Conservation (phyloP, 1,140 invertebrate genomes). For the Centruroides sculpturatus region DNA sequence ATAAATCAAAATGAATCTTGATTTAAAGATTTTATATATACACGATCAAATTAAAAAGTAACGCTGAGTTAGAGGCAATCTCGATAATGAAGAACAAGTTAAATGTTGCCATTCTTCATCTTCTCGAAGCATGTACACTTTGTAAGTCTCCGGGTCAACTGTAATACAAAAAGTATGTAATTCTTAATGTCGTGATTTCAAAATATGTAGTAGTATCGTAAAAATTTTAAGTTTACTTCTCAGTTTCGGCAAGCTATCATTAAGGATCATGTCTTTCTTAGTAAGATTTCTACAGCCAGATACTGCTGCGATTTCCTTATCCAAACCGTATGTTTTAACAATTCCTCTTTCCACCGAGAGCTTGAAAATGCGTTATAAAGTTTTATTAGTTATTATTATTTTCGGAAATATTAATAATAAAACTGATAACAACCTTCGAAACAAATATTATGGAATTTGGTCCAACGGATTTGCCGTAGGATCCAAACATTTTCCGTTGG, state of each 20-base stretch:
- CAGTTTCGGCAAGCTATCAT: slow-evolving; percentile 24
- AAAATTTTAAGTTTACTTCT: slow-evolving; percentile 19
- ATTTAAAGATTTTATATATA: too few relatives aligned
- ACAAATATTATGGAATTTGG: slow-evolving; percentile 29
- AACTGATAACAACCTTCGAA: slow-evolving; percentile 20
- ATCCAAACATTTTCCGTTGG: slow-evolving; percentile 28
- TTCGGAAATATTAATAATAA: too few relatives aligned
- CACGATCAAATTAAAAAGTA: slow-evolving; percentile 8
- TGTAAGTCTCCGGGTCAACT: slow-evolving; percentile 28
- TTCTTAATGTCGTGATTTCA: neutral
- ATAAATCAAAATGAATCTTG: too few relatives aligned
- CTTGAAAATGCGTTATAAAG: neutral
- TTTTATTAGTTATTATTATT: too few relatives aligned
- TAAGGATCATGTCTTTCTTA: slow-evolving; percentile 25
- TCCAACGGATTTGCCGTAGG: slow-evolving; percentile 25
- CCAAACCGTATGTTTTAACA: slow-evolving; percentile 22
- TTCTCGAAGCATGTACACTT: slow-evolving; percentile 18
- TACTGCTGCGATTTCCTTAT: slow-evolving; percentile 23
- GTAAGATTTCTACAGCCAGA: slow-evolving; percentile 22
- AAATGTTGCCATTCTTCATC: slow-evolving; percentile 6
- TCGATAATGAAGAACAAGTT: slow-evolving; percentile 1
- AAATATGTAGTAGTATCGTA: neutral
- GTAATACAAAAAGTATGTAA: slow-evolving; percentile 7
- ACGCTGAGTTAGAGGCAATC: slow-evolving; percentile 3
- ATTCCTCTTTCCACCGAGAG: slow-evolving; percentile 16